Evolutionary conservation across 2,888 invertebrate genomes (phyloP).

Genomic region (Limnephilus auricula): DNA sequence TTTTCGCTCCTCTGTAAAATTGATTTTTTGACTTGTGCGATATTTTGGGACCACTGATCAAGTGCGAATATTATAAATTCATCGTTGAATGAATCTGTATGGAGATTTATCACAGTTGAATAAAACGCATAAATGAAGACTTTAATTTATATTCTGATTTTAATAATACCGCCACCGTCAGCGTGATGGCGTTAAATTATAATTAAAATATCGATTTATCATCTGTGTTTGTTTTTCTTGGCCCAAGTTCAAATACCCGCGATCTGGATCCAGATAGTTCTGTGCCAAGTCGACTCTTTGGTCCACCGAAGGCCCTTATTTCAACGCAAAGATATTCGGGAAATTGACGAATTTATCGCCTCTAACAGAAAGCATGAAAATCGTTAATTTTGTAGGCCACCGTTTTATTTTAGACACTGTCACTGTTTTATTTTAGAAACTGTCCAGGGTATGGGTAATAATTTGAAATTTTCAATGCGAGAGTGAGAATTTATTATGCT

Average conservation of each 20-base stretch:
- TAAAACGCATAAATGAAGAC: background rate
- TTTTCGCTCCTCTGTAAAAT: too few species aligned
- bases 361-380: background rate
- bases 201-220: conserved; percentile 45
- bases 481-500: background rate
- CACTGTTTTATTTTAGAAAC: background rate
- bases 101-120: background rate
- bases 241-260: conserved; percentile 18
- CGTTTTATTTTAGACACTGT: background rate
- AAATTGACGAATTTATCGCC: background rate
- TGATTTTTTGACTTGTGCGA: too few species aligned
- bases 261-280: background rate
- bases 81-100: background rate
- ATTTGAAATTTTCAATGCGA: background rate
- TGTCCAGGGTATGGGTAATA: background rate
- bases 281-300: background rate
- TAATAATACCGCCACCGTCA: background rate
- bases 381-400: background rate
- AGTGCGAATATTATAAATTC: background rate
- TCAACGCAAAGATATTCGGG: background rate
- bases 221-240: conserved; percentile 31
- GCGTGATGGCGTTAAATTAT: conserved; percentile 33
- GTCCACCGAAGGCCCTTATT: background rate
- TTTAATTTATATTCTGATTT: background rate
- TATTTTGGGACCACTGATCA: too few species aligned